phyloP scores from a whole-genome alignment of 2,888 invertebrate genomes.

The Andrena camellia region DNA sequence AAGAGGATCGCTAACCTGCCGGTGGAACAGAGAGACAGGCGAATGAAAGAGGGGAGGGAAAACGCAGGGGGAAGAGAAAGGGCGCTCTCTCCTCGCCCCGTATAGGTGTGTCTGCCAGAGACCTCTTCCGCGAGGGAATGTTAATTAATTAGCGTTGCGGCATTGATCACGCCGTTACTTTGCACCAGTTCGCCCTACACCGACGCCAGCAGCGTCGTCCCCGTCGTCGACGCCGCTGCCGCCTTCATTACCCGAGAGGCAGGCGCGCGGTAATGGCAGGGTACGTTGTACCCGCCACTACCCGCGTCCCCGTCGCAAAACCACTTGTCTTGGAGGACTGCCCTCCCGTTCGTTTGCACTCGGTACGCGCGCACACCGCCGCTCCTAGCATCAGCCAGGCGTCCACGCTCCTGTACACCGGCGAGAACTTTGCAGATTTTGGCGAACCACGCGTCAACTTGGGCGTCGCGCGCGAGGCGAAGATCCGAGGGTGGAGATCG shows the following conservation, averaged over 20 bases:
- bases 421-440: not conserved
- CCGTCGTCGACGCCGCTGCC: slow-evolving; percentile 47
- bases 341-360: slow-evolving; percentile 25
- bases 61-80: slow-evolving; percentile 40
- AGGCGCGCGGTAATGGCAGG: slow-evolving; percentile 53
- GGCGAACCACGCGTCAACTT: not conserved
- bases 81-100: slow-evolving; percentile 54
- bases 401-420: not conserved
- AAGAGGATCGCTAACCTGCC: slow-evolving; percentile 17
- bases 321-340: slow-evolving; percentile 61
- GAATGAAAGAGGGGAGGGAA: slow-evolving; percentile 9
- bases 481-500: not conserved
- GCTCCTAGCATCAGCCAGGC: not conserved
- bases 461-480: not conserved
- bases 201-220: slow-evolving; percentile 53
- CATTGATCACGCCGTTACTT: slow-evolving; percentile 78
- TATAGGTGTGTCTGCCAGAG: slow-evolving; percentile 72
- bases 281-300: slow-evolving; percentile 41
- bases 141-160: slow-evolving; percentile 80
- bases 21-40: not conserved
- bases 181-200: slow-evolving; percentile 63
- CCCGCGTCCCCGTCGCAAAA: slow-evolving; percentile 53
- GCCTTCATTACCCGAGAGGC: slow-evolving; percentile 66
- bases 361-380: slow-evolving; percentile 3
- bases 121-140: slow-evolving; percentile 77